Evolutionary conservation across 2,113 vertebrate species (phyloP), one percentile per base, ranked within the genome.

Genomic region (Colaptes auratus): DNA sequence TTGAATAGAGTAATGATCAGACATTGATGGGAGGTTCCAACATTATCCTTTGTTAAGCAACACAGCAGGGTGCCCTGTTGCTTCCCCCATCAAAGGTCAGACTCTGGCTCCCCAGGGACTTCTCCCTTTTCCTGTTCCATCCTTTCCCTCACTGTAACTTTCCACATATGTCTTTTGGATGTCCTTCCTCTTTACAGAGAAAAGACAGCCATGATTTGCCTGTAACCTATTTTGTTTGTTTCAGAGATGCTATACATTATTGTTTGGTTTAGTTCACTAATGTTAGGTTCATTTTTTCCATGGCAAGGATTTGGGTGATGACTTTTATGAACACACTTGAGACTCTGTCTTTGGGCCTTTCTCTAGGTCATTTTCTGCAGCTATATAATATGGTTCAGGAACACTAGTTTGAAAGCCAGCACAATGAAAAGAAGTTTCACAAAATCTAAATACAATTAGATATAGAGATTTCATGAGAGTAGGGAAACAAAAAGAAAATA

Each of bases 141-240:
- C 28, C 25, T 27, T 74, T 89, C 23, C 17, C 2, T 79, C 6
- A 1, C 3, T 44, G 8, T 10, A 23, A 70, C 27, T 74, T 88
- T 71, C 48, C 19, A 10, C 3, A 10, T 0, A 0, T 10, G 0
- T 3, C 39, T 89, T 84, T 66, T 58, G 12, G 28, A 12, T 6
- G 0, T 66, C 24, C 3, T 48, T 9, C 17, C 3, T 53, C 7
- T n/a, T 46, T 48, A 52, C 2, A 67, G 21, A 15, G 6, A 82
- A 87, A 71, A 80, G 24, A 3, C 16, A 65, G 12, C 6, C 11
- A 6, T 33, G 30, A 46, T 69, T 59, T 70, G 35, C 35, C 13
- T 17, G 8, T 39, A 28, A 36, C 13, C 5, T 58, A 8, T 21
- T 75, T 69, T 74, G 50, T 73, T 21, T 44, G 4, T 44, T 82